Conservation (phyloP, 2,888 invertebrate species). For the Lasioglossum figueresi region DNA sequence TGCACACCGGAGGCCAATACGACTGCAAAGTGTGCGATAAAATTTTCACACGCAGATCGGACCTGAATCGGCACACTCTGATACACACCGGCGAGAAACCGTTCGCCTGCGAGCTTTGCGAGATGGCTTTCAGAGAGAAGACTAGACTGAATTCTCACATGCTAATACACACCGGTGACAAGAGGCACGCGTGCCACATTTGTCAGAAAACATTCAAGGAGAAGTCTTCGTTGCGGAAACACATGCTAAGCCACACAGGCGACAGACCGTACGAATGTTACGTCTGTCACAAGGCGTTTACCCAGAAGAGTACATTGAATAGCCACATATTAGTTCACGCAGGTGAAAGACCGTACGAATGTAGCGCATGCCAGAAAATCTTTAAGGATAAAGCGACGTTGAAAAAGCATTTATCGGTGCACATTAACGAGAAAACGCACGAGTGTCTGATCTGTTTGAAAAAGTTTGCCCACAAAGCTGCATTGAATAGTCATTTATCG, state of each 20-base stretch:
- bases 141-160: conserved; percentile 80
- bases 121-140: conserved; percentile 81
- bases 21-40: conserved; percentile 82
- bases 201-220: conserved; percentile 79
- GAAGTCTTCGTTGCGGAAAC: conserved; percentile 78
- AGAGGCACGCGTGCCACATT: conserved; percentile 79
- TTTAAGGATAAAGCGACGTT: conserved; percentile 77
- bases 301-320: conserved; percentile 78
- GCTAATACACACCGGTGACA: conserved; percentile 80
- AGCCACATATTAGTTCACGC: conserved; percentile 79
- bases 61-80: conserved; percentile 80
- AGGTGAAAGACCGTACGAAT: conserved; percentile 77
- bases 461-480: conserved; percentile 79
- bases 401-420: conserved; percentile 78
- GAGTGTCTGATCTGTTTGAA: conserved; percentile 80
- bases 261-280: conserved; percentile 79
- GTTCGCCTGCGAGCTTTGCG: conserved; percentile 78
- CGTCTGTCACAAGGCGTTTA: conserved; percentile 79
- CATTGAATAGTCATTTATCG: conserved; percentile 77
- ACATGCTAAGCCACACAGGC: conserved; percentile 79
- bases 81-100: conserved; percentile 82
- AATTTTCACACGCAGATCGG: conserved; percentile 81
- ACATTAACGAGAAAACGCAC: conserved; percentile 76
- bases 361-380: conserved; percentile 78
- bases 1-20: conserved; percentile 82